Conservation (phyloP, 2,113 vertebrate genomes). For the Phycodurus eques region DNA sequence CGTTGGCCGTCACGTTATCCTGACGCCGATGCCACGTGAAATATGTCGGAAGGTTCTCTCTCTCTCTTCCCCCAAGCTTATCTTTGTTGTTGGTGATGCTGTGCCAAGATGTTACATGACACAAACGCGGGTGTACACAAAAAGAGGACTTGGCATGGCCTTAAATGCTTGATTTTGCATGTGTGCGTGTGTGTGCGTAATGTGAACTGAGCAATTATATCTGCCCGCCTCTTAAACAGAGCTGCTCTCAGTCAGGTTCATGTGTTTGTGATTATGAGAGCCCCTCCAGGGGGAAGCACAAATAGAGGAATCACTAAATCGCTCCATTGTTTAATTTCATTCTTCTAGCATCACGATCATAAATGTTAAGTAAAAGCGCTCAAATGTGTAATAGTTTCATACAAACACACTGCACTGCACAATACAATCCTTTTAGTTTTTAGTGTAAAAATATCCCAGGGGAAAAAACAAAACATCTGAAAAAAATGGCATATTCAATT, state of each 20-base stretch:
- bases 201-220: conserved; percentile 71
- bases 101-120: conserved; percentile 67
- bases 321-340: conserved; percentile 14
- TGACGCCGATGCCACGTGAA: conserved; percentile 55
- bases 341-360: conserved; percentile 24
- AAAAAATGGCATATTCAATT: no score
- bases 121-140: conserved; percentile 67
- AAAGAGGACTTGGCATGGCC: conserved; percentile 56
- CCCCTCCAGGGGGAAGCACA: conserved; percentile 25
- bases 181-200: conserved; percentile 48
- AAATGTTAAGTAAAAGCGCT: background rate
- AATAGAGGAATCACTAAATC: conserved; percentile 23
- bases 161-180: conserved; percentile 71
- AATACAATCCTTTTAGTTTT: background rate
- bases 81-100: conserved; percentile 61
- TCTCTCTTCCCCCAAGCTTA: conserved; percentile 52
- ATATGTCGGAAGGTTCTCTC: conserved; percentile 56
- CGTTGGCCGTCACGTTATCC: conserved; percentile 31
- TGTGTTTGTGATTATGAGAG: conserved; percentile 69
- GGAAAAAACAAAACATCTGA: no score
- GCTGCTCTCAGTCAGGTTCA: conserved; percentile 64
- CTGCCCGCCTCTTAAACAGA: conserved; percentile 66
- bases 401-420: background rate
- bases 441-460: background rate
- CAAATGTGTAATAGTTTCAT: background rate